phyloP scores from a whole-genome alignment of 2,113 vertebrate genomes.

The Labrus mixtus region DNA sequence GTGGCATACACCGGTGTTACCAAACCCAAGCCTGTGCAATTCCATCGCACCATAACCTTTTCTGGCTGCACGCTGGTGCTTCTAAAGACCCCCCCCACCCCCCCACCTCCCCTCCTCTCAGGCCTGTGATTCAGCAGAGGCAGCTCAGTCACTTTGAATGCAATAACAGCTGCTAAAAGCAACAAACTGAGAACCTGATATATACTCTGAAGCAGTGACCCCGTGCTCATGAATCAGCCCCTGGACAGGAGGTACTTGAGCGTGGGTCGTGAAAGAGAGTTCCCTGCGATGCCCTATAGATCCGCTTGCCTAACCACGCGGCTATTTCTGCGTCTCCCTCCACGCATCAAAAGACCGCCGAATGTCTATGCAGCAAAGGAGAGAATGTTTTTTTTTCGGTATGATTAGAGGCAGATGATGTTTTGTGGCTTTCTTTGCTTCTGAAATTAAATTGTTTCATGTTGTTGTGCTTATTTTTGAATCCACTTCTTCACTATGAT shows the following conservation, averaged over 20 bases:
- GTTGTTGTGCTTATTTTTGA: constrained; percentile 52
- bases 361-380: background rate
- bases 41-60: background rate
- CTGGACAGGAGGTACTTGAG: constrained; percentile 63
- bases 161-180: constrained; percentile 80
- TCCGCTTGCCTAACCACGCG: constrained; percentile 31
- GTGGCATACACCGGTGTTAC: constrained; percentile 26
- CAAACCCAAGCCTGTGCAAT: background rate
- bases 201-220: constrained; percentile 69
- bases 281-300: constrained; percentile 36
- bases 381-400: constrained; percentile 43
- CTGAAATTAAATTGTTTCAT: constrained; percentile 49
- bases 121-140: constrained; percentile 30
- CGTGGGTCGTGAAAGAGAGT: constrained; percentile 48
- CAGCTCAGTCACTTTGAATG: constrained; percentile 67
- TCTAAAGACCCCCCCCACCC: constrained; percentile 6
- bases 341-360: constrained; percentile 36
- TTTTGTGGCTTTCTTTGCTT: constrained; percentile 24
- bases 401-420: constrained; percentile 62
- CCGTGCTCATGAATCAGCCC: constrained; percentile 68
- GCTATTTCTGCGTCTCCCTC: constrained; percentile 54
- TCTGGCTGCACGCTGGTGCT: constrained; percentile 5
- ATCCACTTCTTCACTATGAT: constrained; percentile 33
- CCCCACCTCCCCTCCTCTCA: constrained; percentile 12
- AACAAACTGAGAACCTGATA: constrained; percentile 79